Percentiles rank a stretch among this genome's conserved stretches.
phyloP scores from a whole-genome alignment of 2,888 invertebrate genomes.

The Calliphora vomitoria region DNA sequence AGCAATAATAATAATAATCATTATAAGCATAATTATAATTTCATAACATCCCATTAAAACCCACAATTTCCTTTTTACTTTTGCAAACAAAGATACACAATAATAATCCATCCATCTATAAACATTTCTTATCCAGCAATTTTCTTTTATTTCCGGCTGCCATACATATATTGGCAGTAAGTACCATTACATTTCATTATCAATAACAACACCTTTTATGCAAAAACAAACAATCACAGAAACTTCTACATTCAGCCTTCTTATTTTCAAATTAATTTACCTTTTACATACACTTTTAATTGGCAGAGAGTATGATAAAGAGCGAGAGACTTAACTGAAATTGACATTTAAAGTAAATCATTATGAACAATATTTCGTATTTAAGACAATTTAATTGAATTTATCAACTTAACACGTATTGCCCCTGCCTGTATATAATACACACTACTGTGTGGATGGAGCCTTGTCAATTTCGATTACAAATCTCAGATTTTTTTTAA shows the following conservation, averaged over 20 bases:
- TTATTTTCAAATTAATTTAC: background rate
- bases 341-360: conserved; percentile 57
- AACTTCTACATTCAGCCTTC: background rate
- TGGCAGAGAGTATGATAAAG: background rate
- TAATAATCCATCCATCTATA: background rate
- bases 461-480: conserved; percentile 5
- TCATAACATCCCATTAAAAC: background rate
- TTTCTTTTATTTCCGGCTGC: background rate
- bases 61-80: background rate
- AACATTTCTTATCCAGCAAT: background rate
- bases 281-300: background rate
- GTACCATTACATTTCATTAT: background rate
- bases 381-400: conserved; percentile 58
- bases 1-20: background rate
- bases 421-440: background rate
- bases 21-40: background rate
- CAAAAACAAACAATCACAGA: conserved; percentile 1
- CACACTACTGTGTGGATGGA: background rate
- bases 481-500: conserved; percentile 9
- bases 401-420: conserved; percentile 32
- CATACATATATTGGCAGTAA: background rate
- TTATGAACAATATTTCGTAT: conserved; percentile 13
- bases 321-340: conserved; percentile 38
- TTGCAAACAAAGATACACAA: background rate
- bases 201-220: background rate